Evolutionary conservation across 2,797 vertebrate genomes (phyloP), one percentile per base, ranked within the genome.

Genomic region (Chelidonichthys spinosus): DNA sequence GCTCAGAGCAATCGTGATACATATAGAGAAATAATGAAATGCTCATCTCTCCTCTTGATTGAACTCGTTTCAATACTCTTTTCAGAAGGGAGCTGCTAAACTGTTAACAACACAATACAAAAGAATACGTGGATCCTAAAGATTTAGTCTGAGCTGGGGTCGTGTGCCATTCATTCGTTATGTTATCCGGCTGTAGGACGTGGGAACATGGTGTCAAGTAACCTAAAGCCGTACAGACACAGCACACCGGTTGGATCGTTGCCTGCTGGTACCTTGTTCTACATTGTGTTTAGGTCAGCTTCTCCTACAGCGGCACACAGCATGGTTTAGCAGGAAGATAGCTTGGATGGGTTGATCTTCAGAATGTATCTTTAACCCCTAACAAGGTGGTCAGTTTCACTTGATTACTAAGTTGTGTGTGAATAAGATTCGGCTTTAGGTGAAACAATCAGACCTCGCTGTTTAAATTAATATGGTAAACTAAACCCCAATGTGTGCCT

Each of bases 121-220:
- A 25, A 11, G 46, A 55, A 55, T 6, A 36, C 7, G 14, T 33
- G 18, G 15, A 56, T 35, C 43, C 32, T n/a, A 37, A 60, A 49
- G 1, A 37, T 11, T 18, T 33, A 39, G 46, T 44, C 15, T 54
- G 44, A 35, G 5, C 37, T 4, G 7, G 3, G 36, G 37, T 52
- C 35, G 4, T 54, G 15, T 25, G 58, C 40, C 49, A 43, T 52
- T 11, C 15, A 25, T 49, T 72, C 37, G 44, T 62, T 67, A 18
- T 65, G 54, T 73, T 64, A 6, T 11, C 39, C 36, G 69, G 32
- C 17, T 59, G 14, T 62, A 49, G 42, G 17, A 46, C 63, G 58
- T 32, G n/a, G 43, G 37, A 44, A 59, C 62, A 54, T 52, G 35
- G 43, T 69, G 55, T 76, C 43, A 43, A 3, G 69, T 76, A 70